These are phyloP conservation scores for Merodon equestris DNA, from an alignment of 2,888 invertebrate genomes.

Conservation along the genomic window DNA sequence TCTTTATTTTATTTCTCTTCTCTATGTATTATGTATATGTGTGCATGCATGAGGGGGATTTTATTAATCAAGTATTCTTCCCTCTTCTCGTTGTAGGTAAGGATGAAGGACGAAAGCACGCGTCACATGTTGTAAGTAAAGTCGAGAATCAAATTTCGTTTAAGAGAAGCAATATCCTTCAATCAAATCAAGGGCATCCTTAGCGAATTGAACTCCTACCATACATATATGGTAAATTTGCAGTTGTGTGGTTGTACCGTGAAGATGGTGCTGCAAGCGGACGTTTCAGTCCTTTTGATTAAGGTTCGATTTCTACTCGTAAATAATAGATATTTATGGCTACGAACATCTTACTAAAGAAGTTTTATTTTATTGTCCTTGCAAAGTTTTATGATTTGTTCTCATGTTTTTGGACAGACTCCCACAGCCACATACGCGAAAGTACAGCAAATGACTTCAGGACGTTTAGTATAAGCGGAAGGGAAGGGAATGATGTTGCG, in stretches of 20 bases:
- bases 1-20: not conserved
- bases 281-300: not conserved
- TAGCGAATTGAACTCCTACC: too few relatives aligned
- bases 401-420: slow-evolving; percentile 4
- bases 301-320: slow-evolving; percentile 3
- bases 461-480: too few relatives aligned
- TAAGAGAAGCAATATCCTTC: not conserved
- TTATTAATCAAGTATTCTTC: not conserved
- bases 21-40: too few relatives aligned
- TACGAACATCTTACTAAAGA: not conserved
- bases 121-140: not conserved
- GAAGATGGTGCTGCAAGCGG: not conserved
- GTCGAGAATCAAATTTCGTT: not conserved
- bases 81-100: slow-evolving; percentile 28
- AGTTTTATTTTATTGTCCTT: slow-evolving; percentile 9
- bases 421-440: too few relatives aligned
- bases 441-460: too few relatives aligned
- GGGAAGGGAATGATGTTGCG: too few relatives aligned
- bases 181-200: not conserved
- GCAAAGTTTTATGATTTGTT: slow-evolving; percentile 14
- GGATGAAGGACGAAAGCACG: not conserved
- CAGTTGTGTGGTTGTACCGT: not conserved
- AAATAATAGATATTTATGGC: slow-evolving; percentile 31
- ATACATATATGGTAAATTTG: too few relatives aligned
- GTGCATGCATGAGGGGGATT: not conserved